Percentiles rank a stretch among this genome's conserved stretches.
These are phyloP conservation scores for Sinhomidia bicolor DNA, from an alignment of 2,888 invertebrate genomes.

Conservation along the genomic window DNA sequence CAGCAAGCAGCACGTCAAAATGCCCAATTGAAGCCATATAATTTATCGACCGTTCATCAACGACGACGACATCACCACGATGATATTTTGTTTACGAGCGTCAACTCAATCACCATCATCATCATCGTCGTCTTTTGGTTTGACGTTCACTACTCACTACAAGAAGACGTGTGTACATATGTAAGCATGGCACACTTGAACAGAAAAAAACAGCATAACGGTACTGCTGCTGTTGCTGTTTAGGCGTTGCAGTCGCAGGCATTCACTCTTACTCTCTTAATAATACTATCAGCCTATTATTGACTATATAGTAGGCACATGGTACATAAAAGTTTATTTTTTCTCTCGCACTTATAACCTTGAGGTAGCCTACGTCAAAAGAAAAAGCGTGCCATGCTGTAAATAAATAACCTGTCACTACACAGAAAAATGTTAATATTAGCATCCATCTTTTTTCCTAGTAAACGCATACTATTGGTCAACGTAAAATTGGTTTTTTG, in stretches of 20 bases:
- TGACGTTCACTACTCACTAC: not conserved
- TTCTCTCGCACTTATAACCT: not conserved
- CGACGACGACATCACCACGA: not conserved
- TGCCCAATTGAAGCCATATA: not conserved
- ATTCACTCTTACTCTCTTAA: slow-evolving; percentile 4
- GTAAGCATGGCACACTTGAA: no score
- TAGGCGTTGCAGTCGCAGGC: not conserved
- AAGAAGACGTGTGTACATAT: no score
- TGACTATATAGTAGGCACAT: not conserved
- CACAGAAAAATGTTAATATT: not conserved
- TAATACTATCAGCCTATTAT: not conserved
- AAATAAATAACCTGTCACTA: slow-evolving; percentile 1
- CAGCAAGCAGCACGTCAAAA: not conserved
- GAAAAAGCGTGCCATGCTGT: slow-evolving; percentile 11
- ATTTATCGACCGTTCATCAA: slow-evolving; percentile 12
- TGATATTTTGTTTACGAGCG: not conserved
- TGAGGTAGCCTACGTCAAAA: slow-evolving; percentile 38
- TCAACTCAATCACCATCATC: not conserved
- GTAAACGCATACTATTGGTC: no score
- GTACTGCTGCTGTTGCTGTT: not conserved
- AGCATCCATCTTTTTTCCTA: not conserved
- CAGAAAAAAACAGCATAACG: not conserved
- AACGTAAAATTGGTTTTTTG: not conserved
- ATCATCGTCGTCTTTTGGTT: slow-evolving; percentile 9
- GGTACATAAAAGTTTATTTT: slow-evolving; percentile 4